Evolutionary conservation across 1,140 invertebrate genomes (phyloP), one percentile per base, ranked within the genome.

Genomic region (Lordiphosa collinella): DNA sequence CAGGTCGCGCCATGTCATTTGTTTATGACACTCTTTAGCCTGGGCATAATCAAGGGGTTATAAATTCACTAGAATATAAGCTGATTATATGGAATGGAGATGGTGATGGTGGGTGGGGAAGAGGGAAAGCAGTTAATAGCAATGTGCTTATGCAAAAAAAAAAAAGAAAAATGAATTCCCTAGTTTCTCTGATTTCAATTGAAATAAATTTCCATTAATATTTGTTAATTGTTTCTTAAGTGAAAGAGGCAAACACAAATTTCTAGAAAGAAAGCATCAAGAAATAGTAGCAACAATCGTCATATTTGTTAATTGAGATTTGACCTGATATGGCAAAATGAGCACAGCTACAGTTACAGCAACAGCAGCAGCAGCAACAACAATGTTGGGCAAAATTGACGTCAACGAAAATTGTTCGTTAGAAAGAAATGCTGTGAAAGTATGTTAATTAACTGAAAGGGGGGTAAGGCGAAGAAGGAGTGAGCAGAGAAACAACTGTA

Each of bases 171-270:
- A 44, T 44, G 41, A 44, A 44, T 44, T 44, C 25, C 2, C 12
- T 13, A 38, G 36, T 13, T 31, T 44, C 41, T 31, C 72, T 82
- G 78, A 82, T 82, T 82, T 73, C 78, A 82, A 82, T 82, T 82
- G 78, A 82, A 84, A 82, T 82, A 82, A 82, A 82, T 82, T 82
- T 78, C 79, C 75, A 82, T 82, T 82, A 82, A 82, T 84, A 73
- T 84, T 82, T 82, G 63, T 82, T 82, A 82, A 84, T 82, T 82
- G 78, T 84, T 84, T 55, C 68, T 73, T 84, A 85, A 78, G 73
- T 70, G 63, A 82, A 70, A 79, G 60, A 62, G 58, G 40, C 43
- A 44, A 38, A 44, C 16, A 55, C 54, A 37, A 49, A 29, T 35
- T 35, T 35, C 29, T 34, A 31, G 41, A 56, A 58, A 61, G 76